These are phyloP conservation scores for Cossypha polioptera DNA, from an alignment of 2,797 vertebrate species.

Conservation along the genomic window DNA sequence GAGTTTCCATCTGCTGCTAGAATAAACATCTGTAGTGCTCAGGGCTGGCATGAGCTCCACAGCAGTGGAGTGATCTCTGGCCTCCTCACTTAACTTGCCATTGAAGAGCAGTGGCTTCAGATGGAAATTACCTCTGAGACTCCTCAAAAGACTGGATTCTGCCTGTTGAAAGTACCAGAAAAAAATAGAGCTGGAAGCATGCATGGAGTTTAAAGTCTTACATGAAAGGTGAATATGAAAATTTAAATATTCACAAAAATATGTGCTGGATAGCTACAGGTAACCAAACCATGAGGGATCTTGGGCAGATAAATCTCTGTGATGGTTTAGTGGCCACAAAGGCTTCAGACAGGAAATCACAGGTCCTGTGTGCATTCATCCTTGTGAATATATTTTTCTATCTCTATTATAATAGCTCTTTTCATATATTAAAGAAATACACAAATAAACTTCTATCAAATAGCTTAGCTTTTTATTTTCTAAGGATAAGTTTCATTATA, in stretches of 20 bases:
- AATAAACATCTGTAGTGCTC: slow-evolving; percentile 36
- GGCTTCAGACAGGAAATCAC: not conserved
- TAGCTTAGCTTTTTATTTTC: not conserved
- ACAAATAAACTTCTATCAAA: not conserved
- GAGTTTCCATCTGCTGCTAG: slow-evolving; percentile 40
- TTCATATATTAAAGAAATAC: not conserved
- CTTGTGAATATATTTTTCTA: not conserved
- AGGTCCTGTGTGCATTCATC: not conserved
- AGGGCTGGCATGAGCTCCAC: not conserved
- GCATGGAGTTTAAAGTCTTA: not conserved
- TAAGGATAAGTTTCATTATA: not conserved
- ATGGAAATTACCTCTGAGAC: not conserved
- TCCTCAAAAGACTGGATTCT: not conserved
- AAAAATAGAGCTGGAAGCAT: not conserved
- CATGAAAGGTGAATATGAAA: not conserved
- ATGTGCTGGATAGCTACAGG: not conserved
- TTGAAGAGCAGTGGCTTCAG: not conserved
- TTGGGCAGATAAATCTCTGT: not conserved
- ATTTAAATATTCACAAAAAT: not conserved
- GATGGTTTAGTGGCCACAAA: not conserved
- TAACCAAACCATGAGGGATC: not conserved
- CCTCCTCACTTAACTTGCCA: not conserved
- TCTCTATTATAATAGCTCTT: not conserved
- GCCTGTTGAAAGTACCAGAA: not conserved
- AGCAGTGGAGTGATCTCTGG: not conserved